Evolutionary conservation across 2,113 vertebrate species (phyloP), one percentile per base, ranked within the genome.

Genomic region (Pantherophis guttatus): DNA sequence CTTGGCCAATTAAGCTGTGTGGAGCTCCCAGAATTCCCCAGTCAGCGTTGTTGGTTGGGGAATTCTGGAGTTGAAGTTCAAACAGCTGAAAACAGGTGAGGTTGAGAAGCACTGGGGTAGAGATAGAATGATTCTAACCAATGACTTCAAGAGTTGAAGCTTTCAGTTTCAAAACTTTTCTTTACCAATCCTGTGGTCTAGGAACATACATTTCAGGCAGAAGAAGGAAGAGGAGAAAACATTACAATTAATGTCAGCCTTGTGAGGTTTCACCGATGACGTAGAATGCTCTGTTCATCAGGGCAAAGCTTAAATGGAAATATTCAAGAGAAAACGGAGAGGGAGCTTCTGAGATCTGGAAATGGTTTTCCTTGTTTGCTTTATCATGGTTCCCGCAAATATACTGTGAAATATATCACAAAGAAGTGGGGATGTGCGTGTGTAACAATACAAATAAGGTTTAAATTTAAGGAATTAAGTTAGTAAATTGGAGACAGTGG

Each of bases 31-130:
- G 29, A 33, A 70, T n/a, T 70, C 29, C 65, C 5, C 5, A 2
- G 65, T 12, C 58, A 70, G 1, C 12, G 0, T 70, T 29, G 58
- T 24, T 59, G 57, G 57, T 1, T 62, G 9, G 26, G 5, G 29
- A 70, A 70, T 70, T 70, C 29, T 70, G 12, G 12, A n/a, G 12
- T 33, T 70, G 65, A 33, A 70, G 5, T 70, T 29, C 12, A 15
- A 12, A 15, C 29, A 5, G 3, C 62, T 65, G 4, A n/a, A 65
- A 65, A 11, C 0, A 0, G 29, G 1, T 0, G 1, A 70, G 5
- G 29, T 70, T 33, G 65, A 70, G 0, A 33, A 70, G 2, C 29
- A n/a, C 12, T 70, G 62, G 12, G 13, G 5, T n/a, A n/a, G 62
- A 11, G 29, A 15, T 6, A 15, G 62, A 33, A 39, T 39, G 33